Conservation (phyloP, 2,113 vertebrate species). For the Glaucomys volans region DNA sequence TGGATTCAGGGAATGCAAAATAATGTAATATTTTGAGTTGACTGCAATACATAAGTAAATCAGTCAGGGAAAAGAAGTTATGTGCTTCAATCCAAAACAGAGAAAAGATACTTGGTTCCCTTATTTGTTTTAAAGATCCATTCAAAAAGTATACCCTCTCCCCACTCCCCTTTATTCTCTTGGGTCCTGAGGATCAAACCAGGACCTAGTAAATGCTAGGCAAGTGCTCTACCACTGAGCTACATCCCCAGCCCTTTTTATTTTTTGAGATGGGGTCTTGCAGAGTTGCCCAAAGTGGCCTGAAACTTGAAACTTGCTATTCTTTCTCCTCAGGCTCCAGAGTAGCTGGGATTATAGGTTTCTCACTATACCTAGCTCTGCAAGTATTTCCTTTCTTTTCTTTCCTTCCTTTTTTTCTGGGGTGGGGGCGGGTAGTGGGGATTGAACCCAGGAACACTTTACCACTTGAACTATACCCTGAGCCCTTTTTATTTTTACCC, state of each 20-base stretch:
- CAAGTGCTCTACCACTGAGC: too few species aligned
- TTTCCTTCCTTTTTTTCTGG: too few species aligned
- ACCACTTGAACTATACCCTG: too few species aligned
- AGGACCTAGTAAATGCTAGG: too few species aligned
- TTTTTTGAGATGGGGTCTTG: background rate
- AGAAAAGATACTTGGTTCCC: background rate
- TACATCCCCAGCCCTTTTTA: background rate
- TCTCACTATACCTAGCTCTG: too few species aligned
- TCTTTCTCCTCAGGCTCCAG: too few species aligned
- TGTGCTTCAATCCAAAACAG: constrained; percentile 20
- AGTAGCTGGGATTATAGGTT: too few species aligned
- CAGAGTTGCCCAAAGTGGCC: too few species aligned
- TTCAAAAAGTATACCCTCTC: background rate
- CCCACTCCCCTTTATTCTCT: background rate
- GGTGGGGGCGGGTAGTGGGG: too few species aligned
- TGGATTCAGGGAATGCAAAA: background rate
- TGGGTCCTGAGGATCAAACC: too few species aligned
- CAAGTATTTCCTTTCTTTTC: background rate
- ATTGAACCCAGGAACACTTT: background rate
- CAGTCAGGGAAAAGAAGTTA: constrained; percentile 10
- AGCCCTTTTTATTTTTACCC: background rate
- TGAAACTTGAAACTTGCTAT: too few species aligned
- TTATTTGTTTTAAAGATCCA: background rate
- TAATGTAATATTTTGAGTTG: constrained; percentile 48
- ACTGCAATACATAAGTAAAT: constrained; percentile 44